A percentile compares a stretch with the other conserved stretches of the same genome.
Evolutionary conservation across 2,113 vertebrate genomes (phyloP).

Genomic region (Delphinapterus leucas): DNA sequence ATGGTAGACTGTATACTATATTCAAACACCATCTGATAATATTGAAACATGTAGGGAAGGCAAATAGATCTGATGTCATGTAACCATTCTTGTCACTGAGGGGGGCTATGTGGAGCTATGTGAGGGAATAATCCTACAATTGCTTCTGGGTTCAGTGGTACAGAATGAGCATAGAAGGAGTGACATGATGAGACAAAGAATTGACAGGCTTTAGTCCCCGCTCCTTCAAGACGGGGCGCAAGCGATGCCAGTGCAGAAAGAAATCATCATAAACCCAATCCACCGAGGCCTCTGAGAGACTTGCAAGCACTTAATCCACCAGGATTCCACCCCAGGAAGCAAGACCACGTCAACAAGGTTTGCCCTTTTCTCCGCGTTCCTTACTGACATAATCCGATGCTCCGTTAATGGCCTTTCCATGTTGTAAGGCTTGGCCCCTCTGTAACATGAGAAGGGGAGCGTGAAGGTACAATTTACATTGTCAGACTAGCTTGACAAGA

Average conservation of each 20-base stretch:
- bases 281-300: not conserved
- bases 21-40: not conserved
- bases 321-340: not conserved
- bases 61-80: not conserved
- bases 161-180: not conserved
- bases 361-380: not conserved
- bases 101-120: not conserved
- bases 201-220: not conserved
- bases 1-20: not conserved
- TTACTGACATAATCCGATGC: not conserved
- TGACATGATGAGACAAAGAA: not conserved
- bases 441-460: not conserved
- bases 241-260: not conserved
- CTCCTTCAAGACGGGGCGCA: not conserved
- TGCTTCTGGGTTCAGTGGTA: not conserved
- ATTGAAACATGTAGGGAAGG: not conserved
- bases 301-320: not conserved
- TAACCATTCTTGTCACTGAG: not conserved
- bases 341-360: not conserved
- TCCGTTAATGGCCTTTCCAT: slow-evolving; percentile 13
- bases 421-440: not conserved
- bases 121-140: not conserved
- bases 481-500: not conserved
- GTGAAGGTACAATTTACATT: not conserved
- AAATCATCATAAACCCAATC: not conserved